Percentiles rank a stretch among this genome's conserved stretches.
These are phyloP conservation scores for Notolepis coatsorum DNA, from an alignment of 2,797 vertebrate species.

Conservation along the genomic window DNA sequence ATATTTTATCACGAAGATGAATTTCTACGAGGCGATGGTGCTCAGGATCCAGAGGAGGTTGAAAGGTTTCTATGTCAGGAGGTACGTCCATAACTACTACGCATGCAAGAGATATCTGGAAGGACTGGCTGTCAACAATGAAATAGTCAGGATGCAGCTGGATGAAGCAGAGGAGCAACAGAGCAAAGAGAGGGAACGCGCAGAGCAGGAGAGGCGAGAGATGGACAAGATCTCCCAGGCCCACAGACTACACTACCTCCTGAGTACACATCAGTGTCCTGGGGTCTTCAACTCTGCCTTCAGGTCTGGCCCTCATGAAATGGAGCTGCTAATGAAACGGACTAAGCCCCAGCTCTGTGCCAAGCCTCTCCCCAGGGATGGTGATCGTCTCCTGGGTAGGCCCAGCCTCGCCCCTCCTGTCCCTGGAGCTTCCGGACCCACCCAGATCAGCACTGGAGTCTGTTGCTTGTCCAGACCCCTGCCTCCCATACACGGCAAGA, in stretches of 20 bases:
- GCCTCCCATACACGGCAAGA: constrained; percentile 83
- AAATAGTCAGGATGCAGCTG: constrained; percentile 89
- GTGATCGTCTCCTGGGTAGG: constrained; percentile 42
- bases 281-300: constrained; percentile 94
- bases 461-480: constrained; percentile 63
- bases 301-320: constrained; percentile 84
- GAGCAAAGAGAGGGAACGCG: constrained; percentile 79
- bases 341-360: constrained; percentile 80
- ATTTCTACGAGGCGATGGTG: constrained; percentile 98
- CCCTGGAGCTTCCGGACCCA: constrained; percentile 45
- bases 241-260: constrained; percentile 90
- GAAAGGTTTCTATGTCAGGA: too few relatives aligned
- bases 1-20: constrained; percentile 98
- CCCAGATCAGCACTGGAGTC: constrained; percentile 44
- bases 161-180: constrained; percentile 83
- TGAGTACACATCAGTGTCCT: constrained; percentile 93
- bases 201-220: constrained; percentile 80
- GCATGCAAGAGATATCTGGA: too few relatives aligned
- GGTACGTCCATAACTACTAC: too few relatives aligned
- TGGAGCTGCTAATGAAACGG: constrained; percentile 87
- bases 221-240: constrained; percentile 81
- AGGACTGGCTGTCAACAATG: too few relatives aligned
- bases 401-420: constrained; percentile 32
- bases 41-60: too few relatives aligned
- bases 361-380: constrained; percentile 38